Base-by-base conservation (phyloP, 2,113 vertebrate species). In the Nesoenas mayeri region DNA sequence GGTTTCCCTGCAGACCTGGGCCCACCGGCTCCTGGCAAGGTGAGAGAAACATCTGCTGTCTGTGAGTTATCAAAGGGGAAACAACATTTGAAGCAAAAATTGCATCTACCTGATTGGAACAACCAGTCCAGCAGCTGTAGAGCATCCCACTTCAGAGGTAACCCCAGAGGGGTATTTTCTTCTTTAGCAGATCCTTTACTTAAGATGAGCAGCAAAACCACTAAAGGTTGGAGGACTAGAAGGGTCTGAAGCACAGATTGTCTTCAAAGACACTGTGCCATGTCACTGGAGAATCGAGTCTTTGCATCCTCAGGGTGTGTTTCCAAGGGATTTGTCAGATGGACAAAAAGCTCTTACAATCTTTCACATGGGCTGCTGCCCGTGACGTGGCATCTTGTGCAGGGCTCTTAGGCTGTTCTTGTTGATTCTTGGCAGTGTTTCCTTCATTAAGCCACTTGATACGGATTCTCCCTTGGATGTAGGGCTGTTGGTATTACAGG, bases 301-400 rank as follows among this genome's bases (percentile, higher is more conserved):
- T 9, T 66, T 0, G 0, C n/a, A 31, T 64, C 73, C 51, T 60
- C 6, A 0, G 86, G 73, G 26, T 42, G 74, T 74, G 42, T 53
- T 91, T 56, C 67, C 26, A 16, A 10, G 14, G 77, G 32, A 12
- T 72, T 79, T 75, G 32, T 56, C 38, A 50, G 57, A 74, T 73
- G 58, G 47, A 62, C 72, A 73, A 29, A 54, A 77, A 25, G 10
- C 28, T 85, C 53, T 2, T 3, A 1, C 4, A 22, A 60, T 21
- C n/a, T 83, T 48, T 50, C 1, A 0, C 56, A 10, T 10, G 61
- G 75, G 79, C 61, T 90, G 38, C 17, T 44, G 58, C 54, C n/a
- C 9, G 2, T 28, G 38, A 38, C 1, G 1, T 34, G 44, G 72
- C 26, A 14, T 86, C 67, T 51, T 0, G 1, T 56, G 48, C 69